Conservation (phyloP, 2,113 vertebrate genomes). For the Brachypteracias leptosomus region DNA sequence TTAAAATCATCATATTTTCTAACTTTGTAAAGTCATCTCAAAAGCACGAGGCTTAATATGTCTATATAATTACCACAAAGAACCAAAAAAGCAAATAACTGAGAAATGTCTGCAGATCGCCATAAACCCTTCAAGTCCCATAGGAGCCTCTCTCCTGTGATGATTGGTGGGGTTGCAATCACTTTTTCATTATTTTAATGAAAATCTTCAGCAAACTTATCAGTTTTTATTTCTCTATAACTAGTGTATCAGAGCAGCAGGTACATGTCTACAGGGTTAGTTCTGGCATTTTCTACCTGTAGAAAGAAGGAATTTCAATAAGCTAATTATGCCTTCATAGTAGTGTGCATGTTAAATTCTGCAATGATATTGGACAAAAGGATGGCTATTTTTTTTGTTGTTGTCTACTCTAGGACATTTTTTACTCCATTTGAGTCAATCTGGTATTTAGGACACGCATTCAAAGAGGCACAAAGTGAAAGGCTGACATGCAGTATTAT, state of each 20-base stretch:
- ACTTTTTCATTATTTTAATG: not conserved
- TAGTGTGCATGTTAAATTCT: not conserved
- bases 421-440: not conserved
- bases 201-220: not conserved
- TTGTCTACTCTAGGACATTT: not conserved
- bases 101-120: not conserved
- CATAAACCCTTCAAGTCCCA: not conserved
- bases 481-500: not conserved
- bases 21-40: not conserved
- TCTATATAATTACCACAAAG: not conserved
- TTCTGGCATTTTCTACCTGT: not conserved
- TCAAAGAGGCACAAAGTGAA: not conserved
- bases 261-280: not conserved
- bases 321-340: not conserved
- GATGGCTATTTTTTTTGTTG: not conserved
- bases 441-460: not conserved
- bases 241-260: not conserved
- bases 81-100: not conserved
- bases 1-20: not conserved
- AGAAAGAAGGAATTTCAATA: not conserved
- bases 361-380: not conserved
- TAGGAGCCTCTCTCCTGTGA: fast-evolving
- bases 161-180: not conserved
- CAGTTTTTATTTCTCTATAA: not conserved
- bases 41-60: not conserved